phyloP scores from a whole-genome alignment of 2,888 invertebrate species.

The Acrobasis suavella region DNA sequence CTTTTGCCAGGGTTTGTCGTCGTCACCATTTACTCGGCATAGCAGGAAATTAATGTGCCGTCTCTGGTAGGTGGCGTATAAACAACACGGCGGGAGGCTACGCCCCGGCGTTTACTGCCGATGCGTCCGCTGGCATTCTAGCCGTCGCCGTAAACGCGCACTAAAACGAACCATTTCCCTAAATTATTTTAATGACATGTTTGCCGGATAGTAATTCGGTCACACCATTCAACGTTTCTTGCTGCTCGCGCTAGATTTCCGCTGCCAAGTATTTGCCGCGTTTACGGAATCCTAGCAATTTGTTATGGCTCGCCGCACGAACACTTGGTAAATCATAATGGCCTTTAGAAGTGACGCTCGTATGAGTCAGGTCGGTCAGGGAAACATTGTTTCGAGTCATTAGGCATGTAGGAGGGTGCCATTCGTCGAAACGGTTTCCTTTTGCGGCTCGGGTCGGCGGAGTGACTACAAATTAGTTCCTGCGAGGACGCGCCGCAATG shows the following conservation, averaged over 20 bases:
- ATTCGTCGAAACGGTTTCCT: constrained; percentile 52
- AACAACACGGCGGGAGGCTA: constrained; percentile 64
- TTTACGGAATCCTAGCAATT: constrained; percentile 43
- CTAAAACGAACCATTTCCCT: constrained; percentile 71
- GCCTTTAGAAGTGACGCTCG: constrained; percentile 33
- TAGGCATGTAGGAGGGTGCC: constrained; percentile 56
- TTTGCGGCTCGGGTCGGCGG: constrained; percentile 50
- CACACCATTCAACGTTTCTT: constrained; percentile 51
- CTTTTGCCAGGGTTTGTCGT: constrained; percentile 46
- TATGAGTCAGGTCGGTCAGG: constrained; percentile 37
- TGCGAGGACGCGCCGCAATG: constrained; percentile 43
- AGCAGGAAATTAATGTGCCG: constrained; percentile 66
- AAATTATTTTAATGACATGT: constrained; percentile 75
- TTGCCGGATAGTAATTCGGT: constrained; percentile 65
- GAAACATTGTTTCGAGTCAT: constrained; percentile 57
- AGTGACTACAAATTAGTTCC: constrained; percentile 68
- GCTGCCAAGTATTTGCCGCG: constrained; percentile 52
- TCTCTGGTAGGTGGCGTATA: constrained; percentile 60
- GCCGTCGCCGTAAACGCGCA: constrained; percentile 63
- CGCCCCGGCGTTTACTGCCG: constrained; percentile 63
- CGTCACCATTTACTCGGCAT: constrained; percentile 59
- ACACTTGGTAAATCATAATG: constrained; percentile 37
- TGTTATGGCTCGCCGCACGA: constrained; percentile 39
- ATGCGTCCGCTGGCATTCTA: no score
- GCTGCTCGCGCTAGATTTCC: constrained; percentile 38